phyloP scores from a whole-genome alignment of 2,888 invertebrate species.

The Diarsia brunnea region DNA sequence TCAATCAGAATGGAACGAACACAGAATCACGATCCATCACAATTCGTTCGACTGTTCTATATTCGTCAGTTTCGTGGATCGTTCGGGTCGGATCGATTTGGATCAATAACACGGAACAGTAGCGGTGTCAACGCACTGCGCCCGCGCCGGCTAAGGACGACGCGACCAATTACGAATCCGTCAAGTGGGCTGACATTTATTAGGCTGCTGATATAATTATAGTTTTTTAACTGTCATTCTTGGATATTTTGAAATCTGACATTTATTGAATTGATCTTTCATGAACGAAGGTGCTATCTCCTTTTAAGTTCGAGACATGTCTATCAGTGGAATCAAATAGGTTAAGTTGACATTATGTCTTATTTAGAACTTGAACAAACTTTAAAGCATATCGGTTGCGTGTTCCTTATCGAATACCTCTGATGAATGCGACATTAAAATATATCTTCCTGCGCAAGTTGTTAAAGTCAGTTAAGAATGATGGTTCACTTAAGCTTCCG shows the following conservation, averaged over 20 bases:
- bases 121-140: slow-evolving; percentile 83
- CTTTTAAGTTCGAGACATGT: slow-evolving; percentile 9
- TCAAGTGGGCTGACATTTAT: slow-evolving; percentile 65
- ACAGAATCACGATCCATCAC: slow-evolving; percentile 36
- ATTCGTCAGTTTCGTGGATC: slow-evolving; percentile 72
- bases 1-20: slow-evolving; percentile 23
- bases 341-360: neutral
- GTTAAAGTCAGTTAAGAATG: slow-evolving; percentile 43
- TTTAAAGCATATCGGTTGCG: neutral
- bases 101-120: slow-evolving; percentile 85
- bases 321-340: neutral
- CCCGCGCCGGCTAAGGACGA: slow-evolving; percentile 63
- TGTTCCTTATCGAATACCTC: slow-evolving; percentile 29
- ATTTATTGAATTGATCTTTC: slow-evolving; percentile 37
- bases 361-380: neutral
- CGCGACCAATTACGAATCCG: slow-evolving; percentile 63
- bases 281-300: neutral
- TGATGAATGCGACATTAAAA: slow-evolving; percentile 45
- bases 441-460: slow-evolving; percentile 48
- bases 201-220: slow-evolving; percentile 57
- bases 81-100: slow-evolving; percentile 77
- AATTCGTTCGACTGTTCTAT: slow-evolving; percentile 56
- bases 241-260: slow-evolving; percentile 41
- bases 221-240: slow-evolving; percentile 49
- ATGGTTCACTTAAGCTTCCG: slow-evolving; percentile 53